A percentile compares a stretch with the other conserved stretches of the same genome.
phyloP scores from a whole-genome alignment of 1,140 invertebrate genomes.

The Philotrypesis tridentata region DNA sequence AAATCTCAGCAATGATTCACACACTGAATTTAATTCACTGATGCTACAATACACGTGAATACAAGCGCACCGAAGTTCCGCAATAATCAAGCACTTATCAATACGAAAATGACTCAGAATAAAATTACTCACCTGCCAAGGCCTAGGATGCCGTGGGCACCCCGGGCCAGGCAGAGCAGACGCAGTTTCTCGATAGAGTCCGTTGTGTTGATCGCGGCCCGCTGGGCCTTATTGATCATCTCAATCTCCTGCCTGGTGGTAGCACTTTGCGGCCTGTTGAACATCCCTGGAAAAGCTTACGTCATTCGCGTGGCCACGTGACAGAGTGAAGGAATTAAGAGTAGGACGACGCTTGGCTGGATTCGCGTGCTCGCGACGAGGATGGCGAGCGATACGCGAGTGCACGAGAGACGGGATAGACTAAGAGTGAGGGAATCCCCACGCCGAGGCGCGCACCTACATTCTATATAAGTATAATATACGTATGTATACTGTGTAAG shows the following conservation, averaged over 20 bases:
- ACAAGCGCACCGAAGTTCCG: too few relatives aligned
- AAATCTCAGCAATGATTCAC: too few relatives aligned
- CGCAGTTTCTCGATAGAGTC: slow-evolving; percentile 91
- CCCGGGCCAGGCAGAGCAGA: slow-evolving; percentile 87
- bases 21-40: too few relatives aligned
- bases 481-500: too few relatives aligned
- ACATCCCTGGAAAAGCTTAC: slow-evolving; percentile 68
- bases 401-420: neutral
- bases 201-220: slow-evolving; percentile 75
- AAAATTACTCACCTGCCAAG: slow-evolving; percentile 83
- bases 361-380: neutral
- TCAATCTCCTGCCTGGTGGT: slow-evolving; percentile 85
- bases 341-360: neutral
- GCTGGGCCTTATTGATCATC: slow-evolving; percentile 84
- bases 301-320: neutral
- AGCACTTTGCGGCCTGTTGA: slow-evolving; percentile 83
- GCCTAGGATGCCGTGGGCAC: slow-evolving; percentile 91
- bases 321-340: neutral
- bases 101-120: neutral
- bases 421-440: neutral
- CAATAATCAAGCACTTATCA: neutral
- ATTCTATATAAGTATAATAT: neutral
- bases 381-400: neutral
- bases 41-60: too few relatives aligned
- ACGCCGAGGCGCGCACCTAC: slow-evolving; percentile 7